Conservation (phyloP, 2,797 vertebrate species). For the Botia almorhae region DNA sequence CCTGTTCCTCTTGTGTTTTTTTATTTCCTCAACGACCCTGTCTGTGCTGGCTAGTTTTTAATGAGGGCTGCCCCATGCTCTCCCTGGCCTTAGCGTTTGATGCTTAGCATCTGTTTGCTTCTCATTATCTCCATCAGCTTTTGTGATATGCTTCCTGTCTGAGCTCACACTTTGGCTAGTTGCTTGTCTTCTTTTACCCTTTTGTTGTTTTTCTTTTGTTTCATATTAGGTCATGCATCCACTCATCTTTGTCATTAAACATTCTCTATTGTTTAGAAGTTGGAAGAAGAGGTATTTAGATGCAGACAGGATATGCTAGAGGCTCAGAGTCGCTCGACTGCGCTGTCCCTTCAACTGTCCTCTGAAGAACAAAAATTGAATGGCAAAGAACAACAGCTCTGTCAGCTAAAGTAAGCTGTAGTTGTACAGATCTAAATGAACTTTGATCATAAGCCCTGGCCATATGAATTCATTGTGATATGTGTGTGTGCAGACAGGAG, state of each 20-base stretch:
- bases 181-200: background rate
- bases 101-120: constrained; percentile 49
- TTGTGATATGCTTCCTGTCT: constrained; percentile 46
- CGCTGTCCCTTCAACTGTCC: constrained; percentile 66
- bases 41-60: constrained; percentile 48
- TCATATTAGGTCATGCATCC: background rate
- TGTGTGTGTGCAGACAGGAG: constrained; percentile 67
- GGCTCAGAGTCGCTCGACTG: constrained; percentile 61
- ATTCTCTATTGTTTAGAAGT: constrained; percentile 60
- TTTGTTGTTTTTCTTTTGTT: constrained; percentile 27
- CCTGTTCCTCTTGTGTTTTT: constrained; percentile 37
- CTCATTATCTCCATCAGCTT: constrained; percentile 57
- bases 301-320: constrained; percentile 63
- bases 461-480: constrained; percentile 18
- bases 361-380: constrained; percentile 66
- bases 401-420: constrained; percentile 69
- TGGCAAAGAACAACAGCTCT: constrained; percentile 67
- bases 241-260: constrained; percentile 2
- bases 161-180: constrained; percentile 7
- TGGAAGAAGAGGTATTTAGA: constrained; percentile 68
- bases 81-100: constrained; percentile 60
- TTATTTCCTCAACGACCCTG: constrained; percentile 14
- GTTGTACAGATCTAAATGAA: constrained; percentile 1
- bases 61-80: constrained; percentile 34
- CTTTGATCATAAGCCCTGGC: constrained; percentile 8